Base-by-base conservation (phyloP, 64 coral and sea anemone species). In the Stichodactyla mertensii region DNA sequence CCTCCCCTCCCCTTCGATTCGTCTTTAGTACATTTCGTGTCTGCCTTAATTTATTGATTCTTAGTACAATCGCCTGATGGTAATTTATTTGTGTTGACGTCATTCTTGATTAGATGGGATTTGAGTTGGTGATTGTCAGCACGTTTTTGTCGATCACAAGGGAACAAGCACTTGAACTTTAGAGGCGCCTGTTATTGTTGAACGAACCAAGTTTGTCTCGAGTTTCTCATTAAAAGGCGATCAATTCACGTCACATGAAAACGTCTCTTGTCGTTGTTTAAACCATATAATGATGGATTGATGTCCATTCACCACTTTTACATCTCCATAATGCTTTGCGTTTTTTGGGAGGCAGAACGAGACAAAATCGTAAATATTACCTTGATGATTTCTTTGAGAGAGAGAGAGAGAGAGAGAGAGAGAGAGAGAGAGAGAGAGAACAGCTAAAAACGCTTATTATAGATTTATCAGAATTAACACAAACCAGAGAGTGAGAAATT, bases 41-140 rank as follows among this genome's bases (percentile, higher is more conserved):
- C 52, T 51, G 16, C 22, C 51, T 82, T 82, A 55, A 82, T 82
- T 82, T 82, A 82, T 82, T 82, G 80, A 82, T 82, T 82, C 52
- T 82, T 82, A 57, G 52, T 4, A 53, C n/a, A 74, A 31, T 74
- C 24, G 69, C 24, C 69, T 26, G 26, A 31, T 26, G 24, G 69
- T 74, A 74, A 69, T 13, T 58, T 58, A 58, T 58, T 74, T 74
- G 69, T 74, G 69, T 74, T 74, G 69, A 74, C 12, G 69, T 74
- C 69, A 31, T 74, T 74, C 69, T 74, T 28, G 69, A 74, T 74
- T 31, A 74, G 10, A 74, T 74, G 69, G 69, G 69, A 74, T 74
- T 74, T 74, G 24, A 74, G n/a, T 58, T 58, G 4, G 56, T 74
- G 69, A 74, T 69, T 69, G 64, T 69, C 18, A 22, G 64, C 64